These are phyloP conservation scores for Neodiprion virginianus DNA, from an alignment of 1,140 invertebrate genomes.

Conservation along the genomic window DNA sequence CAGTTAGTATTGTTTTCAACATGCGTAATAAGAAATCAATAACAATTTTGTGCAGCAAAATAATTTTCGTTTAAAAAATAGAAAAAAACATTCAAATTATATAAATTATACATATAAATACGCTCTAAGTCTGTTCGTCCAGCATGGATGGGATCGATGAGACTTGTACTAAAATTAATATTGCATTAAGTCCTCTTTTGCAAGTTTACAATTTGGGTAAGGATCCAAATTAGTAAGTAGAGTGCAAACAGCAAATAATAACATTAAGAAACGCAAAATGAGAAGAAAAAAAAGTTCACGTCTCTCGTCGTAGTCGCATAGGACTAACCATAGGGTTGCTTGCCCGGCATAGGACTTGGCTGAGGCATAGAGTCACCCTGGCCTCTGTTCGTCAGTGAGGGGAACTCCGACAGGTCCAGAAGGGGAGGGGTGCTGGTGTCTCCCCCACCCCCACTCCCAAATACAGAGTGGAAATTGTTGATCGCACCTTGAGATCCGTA, in stretches of 20 bases:
- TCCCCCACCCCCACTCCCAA: slow-evolving; percentile 67
- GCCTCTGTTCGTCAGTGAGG: slow-evolving; percentile 83
- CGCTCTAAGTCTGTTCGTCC: neutral
- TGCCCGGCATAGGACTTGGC: slow-evolving; percentile 80
- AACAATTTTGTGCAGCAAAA: neutral
- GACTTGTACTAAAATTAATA: neutral
- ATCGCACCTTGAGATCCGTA: slow-evolving; percentile 72
- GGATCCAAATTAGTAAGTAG: neutral
- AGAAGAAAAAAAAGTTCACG: slow-evolving; percentile 22
- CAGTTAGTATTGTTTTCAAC: neutral
- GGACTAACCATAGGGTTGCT: slow-evolving; percentile 83
- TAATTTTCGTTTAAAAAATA: neutral
- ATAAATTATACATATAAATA: neutral
- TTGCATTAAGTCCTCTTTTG: no score
- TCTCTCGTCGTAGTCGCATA: slow-evolving; percentile 26
- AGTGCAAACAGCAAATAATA: neutral
- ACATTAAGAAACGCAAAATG: slow-evolving; percentile 10
- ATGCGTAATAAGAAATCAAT: neutral
- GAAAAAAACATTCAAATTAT: neutral
- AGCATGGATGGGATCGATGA: neutral
- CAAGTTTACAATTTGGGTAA: neutral
- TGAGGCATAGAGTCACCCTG: slow-evolving; percentile 80
- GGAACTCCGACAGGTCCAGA: slow-evolving; percentile 89
- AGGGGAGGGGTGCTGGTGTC: slow-evolving; percentile 82
- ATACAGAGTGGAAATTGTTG: slow-evolving; percentile 79